Evolutionary conservation across 2,113 vertebrate species (phyloP), one percentile per base, ranked within the genome.

Genomic region (Hyla sarda): DNA sequence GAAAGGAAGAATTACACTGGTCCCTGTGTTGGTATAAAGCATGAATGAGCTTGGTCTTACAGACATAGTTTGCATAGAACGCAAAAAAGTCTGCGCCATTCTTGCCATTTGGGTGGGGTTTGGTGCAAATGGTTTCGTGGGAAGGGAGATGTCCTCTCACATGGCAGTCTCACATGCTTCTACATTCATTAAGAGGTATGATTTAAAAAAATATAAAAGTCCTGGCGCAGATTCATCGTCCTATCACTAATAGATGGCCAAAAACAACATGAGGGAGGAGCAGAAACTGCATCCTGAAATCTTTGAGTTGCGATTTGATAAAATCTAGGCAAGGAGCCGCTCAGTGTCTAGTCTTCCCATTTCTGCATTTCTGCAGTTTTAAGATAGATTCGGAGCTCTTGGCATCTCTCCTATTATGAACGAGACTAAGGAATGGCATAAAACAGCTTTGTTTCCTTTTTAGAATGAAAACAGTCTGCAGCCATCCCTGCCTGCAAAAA

Each of bases 401-500:
- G 84, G 84, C 76, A 81, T 45, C 30, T 37, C 23, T 54, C 60
- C 75, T 79, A 79, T 81, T 86, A 48, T 80, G 50, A n/a, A 30
- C n/a, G 65, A 69, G 30, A 34, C 37, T 12, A 47, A 21, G 54
- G 52, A 81, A 81, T 65, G 84, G 45, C 84, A 85, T 72, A 58
- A 79, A 80, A 80, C 65, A 80, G 76, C 84, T 86, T 80, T 82
- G 65, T 82, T 81, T 82, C 25, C 41, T 47, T 73, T 81, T 25
- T 34, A 45, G 41, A 50, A 75, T 30, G 67, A 74, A 82, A 87
- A 87, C 85, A 87, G 56, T 82, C 69, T 82, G 77, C 76, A 58
- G 65, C 84, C 50, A 16, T 87, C 25, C 21, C 62, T 56, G 62
- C 45, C 76, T 80, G 19, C 28, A 71, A 67, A 45, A 69, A 41